Conservation (phyloP, 35 echinoderm and acorn worm genomes). For the Ptychodera flava region DNA sequence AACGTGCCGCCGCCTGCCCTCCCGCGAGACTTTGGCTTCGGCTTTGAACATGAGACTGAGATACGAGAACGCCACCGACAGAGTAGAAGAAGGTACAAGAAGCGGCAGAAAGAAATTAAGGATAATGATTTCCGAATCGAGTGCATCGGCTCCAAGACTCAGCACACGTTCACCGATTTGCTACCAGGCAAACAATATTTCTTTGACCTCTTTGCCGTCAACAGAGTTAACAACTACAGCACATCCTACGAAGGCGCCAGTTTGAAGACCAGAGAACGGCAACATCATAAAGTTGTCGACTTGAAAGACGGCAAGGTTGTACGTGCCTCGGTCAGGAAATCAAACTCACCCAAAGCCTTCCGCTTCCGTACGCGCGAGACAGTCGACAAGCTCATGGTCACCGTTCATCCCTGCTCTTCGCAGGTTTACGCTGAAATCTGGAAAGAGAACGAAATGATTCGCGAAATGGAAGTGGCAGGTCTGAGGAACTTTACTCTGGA, state of each 20-base stretch:
- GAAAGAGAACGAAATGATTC: conserved; percentile 49
- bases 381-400: conserved; percentile 45
- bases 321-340: conserved; percentile 49
- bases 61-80: conserved; percentile 1
- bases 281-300: conserved; percentile 28
- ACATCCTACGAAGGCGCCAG: conserved; percentile 49
- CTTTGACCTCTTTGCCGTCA: conserved; percentile 83
- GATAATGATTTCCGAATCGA: conserved; percentile 59
- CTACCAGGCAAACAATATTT: conserved; percentile 62
- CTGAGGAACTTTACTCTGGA: conserved; percentile 74
- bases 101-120: conserved; percentile 14
- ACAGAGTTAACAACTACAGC: conserved; percentile 70
- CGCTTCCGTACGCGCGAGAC: conserved; percentile 48
- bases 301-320: conserved; percentile 76
- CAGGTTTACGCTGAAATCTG: conserved; percentile 58
- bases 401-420: conserved; percentile 75
- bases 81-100: not conserved
- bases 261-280: conserved; percentile 35
- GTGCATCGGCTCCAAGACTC: conserved; percentile 75
- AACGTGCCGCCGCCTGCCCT: conserved; percentile 12
- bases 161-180: conserved; percentile 83
- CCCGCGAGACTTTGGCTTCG: conserved; percentile 30
- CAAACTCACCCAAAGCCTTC: conserved; percentile 62
- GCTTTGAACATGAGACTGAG: conserved; percentile 37
- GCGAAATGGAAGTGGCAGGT: conserved; percentile 38